These are phyloP conservation scores for Nibea coibor DNA, from an alignment of 2,113 vertebrate species.

Conservation along the genomic window DNA sequence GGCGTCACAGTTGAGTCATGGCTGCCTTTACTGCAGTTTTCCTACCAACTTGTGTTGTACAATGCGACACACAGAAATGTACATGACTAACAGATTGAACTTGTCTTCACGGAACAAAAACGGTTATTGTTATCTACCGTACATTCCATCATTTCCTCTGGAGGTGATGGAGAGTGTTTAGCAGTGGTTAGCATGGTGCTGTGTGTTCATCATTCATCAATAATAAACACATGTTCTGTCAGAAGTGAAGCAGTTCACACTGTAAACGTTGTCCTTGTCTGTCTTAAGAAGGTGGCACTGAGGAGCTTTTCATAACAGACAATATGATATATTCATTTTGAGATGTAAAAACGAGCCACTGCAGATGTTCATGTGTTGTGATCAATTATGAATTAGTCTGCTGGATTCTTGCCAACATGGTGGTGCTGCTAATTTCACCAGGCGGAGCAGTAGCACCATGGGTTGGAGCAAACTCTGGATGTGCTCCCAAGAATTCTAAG, in stretches of 20 bases:
- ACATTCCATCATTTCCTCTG: neutral
- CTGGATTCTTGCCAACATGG: constrained; percentile 37
- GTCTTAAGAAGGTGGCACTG: neutral
- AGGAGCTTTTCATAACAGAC: neutral
- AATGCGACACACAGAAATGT: neutral
- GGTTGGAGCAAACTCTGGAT: constrained; percentile 4
- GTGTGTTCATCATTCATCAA: neutral
- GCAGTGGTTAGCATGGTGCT: neutral
- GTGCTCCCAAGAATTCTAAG: neutral
- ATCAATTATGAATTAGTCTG: constrained; percentile 65
- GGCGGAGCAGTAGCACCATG: constrained; percentile 24
- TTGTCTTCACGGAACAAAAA: too few species aligned
- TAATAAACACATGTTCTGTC: neutral
- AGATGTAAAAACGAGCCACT: constrained; percentile 9
- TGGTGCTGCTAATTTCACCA: constrained; percentile 41
- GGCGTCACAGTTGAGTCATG: constrained; percentile 25
- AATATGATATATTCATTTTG: constrained; percentile 15
- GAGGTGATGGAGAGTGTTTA: neutral
- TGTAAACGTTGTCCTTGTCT: neutral
- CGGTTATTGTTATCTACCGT: neutral
- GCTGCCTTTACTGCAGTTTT: neutral
- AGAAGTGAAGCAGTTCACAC: neutral
- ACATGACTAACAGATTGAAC: neutral
- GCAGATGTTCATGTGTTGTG: constrained; percentile 53
- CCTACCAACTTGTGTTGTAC: neutral